phyloP scores from a whole-genome alignment of 92 coral and sea anemone genomes.

The Heteractis magnifica region DNA sequence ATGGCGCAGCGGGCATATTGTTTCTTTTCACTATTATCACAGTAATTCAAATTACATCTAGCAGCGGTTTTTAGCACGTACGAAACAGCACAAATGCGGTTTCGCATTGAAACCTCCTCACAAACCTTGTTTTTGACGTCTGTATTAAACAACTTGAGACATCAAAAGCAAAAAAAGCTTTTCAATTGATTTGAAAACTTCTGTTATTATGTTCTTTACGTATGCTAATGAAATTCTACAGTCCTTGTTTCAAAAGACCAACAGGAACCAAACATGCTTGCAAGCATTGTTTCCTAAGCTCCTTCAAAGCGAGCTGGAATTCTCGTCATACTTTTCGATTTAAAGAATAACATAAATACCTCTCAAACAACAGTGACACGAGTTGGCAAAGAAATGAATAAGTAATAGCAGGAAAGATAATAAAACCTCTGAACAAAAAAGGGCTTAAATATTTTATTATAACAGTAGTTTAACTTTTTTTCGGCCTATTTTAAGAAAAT shows the following conservation, averaged over 20 bases:
- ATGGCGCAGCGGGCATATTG: conserved; percentile 2
- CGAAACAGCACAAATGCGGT: background rate
- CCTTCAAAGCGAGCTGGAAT: background rate
- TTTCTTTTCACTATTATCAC: background rate
- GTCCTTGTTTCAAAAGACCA: background rate
- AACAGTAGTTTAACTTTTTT: background rate
- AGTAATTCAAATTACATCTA: background rate
- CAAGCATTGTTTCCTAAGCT: background rate
- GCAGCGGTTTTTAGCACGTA: background rate
- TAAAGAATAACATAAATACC: background rate
- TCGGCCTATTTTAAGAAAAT: background rate
- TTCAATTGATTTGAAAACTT: conserved; percentile 6
- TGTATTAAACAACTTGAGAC: conserved; percentile 1
- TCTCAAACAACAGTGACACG: background rate
- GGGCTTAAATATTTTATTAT: background rate
- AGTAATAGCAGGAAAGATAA: background rate
- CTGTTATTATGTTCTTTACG: background rate
- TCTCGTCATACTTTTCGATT: background rate
- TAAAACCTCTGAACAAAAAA: background rate
- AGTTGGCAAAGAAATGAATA: background rate
- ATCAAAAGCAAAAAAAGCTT: background rate
- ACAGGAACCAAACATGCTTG: conserved; percentile 2
- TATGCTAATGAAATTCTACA: background rate
- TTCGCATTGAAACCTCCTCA: background rate
- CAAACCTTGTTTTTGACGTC: background rate